These are phyloP conservation scores for Junonia oenone DNA, from an alignment of 2,888 invertebrate genomes.

Conservation along the genomic window DNA sequence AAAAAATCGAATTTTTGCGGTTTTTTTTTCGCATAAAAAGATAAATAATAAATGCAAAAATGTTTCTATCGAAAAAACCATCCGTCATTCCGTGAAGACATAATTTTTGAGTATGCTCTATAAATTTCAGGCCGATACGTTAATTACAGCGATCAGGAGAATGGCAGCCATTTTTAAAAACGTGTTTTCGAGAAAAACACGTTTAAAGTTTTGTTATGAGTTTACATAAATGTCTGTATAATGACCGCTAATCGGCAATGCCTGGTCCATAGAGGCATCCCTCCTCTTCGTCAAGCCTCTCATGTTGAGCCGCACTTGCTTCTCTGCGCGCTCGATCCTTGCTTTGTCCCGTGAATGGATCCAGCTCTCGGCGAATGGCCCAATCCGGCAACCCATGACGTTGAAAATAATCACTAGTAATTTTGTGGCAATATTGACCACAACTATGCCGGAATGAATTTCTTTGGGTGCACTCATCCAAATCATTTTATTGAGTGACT, in stretches of 20 bases:
- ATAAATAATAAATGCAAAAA: background rate
- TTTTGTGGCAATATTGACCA: background rate
- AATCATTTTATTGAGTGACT: background rate
- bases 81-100: background rate
- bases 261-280: background rate
- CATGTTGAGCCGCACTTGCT: background rate
- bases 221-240: too few species aligned
- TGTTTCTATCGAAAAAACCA: background rate
- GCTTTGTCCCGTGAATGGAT: too few species aligned
- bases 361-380: too few species aligned
- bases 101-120: background rate
- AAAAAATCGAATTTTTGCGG: background rate
- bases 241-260: too few species aligned
- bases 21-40: background rate
- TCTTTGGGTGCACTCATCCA: background rate
- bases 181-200: background rate
- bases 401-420: background rate
- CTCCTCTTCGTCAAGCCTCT: background rate
- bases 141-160: background rate
- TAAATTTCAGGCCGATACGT: background rate
- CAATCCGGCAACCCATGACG: too few species aligned
- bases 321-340: background rate
- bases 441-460: background rate
- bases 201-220: background rate
- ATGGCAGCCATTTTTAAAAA: background rate